These are phyloP conservation scores for Zaprionus bogoriensis DNA, from an alignment of 2,888 invertebrate genomes.

Conservation along the genomic window DNA sequence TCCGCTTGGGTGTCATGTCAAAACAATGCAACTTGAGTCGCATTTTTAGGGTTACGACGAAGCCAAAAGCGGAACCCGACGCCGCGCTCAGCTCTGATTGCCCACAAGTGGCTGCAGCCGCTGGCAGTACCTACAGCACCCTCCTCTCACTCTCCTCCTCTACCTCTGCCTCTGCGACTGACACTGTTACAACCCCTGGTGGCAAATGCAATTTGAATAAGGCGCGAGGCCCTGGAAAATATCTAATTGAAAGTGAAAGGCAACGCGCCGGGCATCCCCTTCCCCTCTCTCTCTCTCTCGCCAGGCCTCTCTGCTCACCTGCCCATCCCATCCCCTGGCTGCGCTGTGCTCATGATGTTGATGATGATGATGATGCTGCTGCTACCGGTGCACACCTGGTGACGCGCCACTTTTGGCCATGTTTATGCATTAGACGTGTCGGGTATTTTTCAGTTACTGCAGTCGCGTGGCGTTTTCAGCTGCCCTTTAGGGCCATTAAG, in stretches of 20 bases:
- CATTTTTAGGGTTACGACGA: conserved; percentile 45
- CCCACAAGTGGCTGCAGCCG: conserved; percentile 52
- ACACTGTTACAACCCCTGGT: conserved; percentile 41
- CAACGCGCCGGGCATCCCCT: conserved; percentile 12
- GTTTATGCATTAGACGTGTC: conserved; percentile 74
- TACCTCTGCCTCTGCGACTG: not conserved
- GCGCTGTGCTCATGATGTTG: conserved; percentile 14
- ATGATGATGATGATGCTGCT: conserved; percentile 12
- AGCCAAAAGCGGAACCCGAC: conserved; percentile 1
- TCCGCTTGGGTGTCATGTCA: conserved; percentile 72
- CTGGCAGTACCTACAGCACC: not conserved
- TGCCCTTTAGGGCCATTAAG: conserved; percentile 72
- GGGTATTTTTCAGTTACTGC: conserved; percentile 39
- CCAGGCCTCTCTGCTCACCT: not conserved
- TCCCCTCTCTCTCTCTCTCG: not conserved
- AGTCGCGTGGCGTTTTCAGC: conserved; percentile 36
- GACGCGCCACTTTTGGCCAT: conserved; percentile 55
- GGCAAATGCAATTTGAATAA: conserved; percentile 57
- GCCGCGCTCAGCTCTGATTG: conserved; percentile 45
- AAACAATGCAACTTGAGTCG: conserved; percentile 69
- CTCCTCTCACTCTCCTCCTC: not conserved
- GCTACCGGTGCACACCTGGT: conserved; percentile 48
- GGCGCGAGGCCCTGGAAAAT: conserved; percentile 25
- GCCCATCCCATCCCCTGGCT: too few relatives aligned
- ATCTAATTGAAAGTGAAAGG: conserved; percentile 52